phyloP scores from a whole-genome alignment of 2,797 vertebrate genomes.

The Rhynchonycteris naso region DNA sequence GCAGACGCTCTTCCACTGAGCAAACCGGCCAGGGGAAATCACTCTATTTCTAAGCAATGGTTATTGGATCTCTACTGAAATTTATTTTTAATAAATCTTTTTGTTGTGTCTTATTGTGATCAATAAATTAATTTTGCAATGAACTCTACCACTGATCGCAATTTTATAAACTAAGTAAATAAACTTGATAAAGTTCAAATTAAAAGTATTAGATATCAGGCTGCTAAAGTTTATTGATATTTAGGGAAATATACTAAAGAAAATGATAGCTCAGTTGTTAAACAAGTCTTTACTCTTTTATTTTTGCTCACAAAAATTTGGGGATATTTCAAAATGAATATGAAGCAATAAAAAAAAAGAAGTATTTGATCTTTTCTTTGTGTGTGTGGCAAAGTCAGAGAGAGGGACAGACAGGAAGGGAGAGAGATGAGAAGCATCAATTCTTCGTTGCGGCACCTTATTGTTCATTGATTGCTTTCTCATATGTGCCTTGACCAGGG shows the following conservation, averaged over 20 bases:
- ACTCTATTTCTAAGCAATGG: background rate
- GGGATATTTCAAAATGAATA: too few relatives aligned
- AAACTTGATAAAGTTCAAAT: slow-evolving; percentile 1
- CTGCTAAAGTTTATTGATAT: background rate
- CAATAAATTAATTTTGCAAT: background rate
- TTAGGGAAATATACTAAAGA: background rate
- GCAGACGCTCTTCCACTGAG: too few relatives aligned
- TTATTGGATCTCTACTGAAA: background rate
- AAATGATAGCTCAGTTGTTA: background rate
- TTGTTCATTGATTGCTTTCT: too few relatives aligned
- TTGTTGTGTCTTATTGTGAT: background rate
- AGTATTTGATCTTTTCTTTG: too few relatives aligned
- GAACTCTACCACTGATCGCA: background rate
- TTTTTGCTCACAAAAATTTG: background rate
- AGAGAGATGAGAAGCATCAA: too few relatives aligned
- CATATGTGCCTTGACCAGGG: too few relatives aligned
- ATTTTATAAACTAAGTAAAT: slow-evolving; percentile 35
- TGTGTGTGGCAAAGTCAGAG: too few relatives aligned
- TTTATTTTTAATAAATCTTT: slow-evolving; percentile 21
- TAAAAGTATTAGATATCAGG: background rate
- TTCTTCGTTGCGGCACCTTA: too few relatives aligned
- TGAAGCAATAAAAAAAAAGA: too few relatives aligned
- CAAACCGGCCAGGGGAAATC: too few relatives aligned
- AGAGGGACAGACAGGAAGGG: too few relatives aligned
- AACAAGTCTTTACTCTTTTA: background rate